phyloP scores from a whole-genome alignment of 2,888 invertebrate genomes.

The Volucella zonaria region DNA sequence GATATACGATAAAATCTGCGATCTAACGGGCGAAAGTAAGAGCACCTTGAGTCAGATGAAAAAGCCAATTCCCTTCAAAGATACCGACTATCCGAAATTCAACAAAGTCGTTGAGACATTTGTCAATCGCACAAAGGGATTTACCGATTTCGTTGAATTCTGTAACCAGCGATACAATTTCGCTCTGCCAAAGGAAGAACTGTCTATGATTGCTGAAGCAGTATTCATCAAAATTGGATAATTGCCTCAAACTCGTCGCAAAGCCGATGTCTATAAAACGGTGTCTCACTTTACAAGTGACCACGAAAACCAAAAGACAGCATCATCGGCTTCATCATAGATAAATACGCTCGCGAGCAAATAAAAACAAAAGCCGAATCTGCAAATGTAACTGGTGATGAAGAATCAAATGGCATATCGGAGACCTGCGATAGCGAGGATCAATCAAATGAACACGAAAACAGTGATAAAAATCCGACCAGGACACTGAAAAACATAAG shows the following conservation, averaged over 20 bases:
- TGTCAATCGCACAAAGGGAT: slow-evolving; percentile 81
- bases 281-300: slow-evolving; percentile 84
- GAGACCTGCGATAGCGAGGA: slow-evolving; percentile 72
- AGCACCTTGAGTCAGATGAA: slow-evolving; percentile 80
- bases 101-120: slow-evolving; percentile 81
- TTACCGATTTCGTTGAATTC: slow-evolving; percentile 85
- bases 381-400: slow-evolving; percentile 60
- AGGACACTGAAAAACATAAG: slow-evolving; percentile 42
- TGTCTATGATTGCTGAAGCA: slow-evolving; percentile 84
- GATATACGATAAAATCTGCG: slow-evolving; percentile 85
- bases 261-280: slow-evolving; percentile 86
- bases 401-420: slow-evolving; percentile 37
- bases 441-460: slow-evolving; percentile 75
- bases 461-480: slow-evolving; percentile 75
- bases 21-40: slow-evolving; percentile 84
- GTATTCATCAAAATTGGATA: slow-evolving; percentile 87
- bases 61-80: slow-evolving; percentile 81
- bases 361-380: slow-evolving; percentile 77
- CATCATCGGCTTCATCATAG: slow-evolving; percentile 84
- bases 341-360: slow-evolving; percentile 82
- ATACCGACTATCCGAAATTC: slow-evolving; percentile 80
- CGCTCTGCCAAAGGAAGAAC: slow-evolving; percentile 79
- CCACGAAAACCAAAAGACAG: slow-evolving; percentile 83
- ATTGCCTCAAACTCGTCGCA: slow-evolving; percentile 86
- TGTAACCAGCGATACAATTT: slow-evolving; percentile 80